Evolutionary conservation across 1,140 invertebrate genomes (phyloP), one percentile per base, ranked within the genome.

Genomic region (Colletes latitarsis): DNA sequence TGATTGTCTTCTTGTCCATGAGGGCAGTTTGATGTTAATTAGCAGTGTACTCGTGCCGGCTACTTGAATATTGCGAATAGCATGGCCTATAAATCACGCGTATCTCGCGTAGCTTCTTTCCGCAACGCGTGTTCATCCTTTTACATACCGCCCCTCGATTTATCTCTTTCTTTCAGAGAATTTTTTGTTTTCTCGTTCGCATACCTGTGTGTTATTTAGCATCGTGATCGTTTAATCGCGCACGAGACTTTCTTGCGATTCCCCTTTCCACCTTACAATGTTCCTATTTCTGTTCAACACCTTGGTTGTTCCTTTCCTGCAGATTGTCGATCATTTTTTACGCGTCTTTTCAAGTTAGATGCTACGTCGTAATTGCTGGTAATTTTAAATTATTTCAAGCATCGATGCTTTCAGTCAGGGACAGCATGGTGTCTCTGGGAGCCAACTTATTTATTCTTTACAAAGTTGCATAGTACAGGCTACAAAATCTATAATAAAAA

Each of bases 211-310:
- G 12, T 17, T 43, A 21, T 77, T 70, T 70, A 77, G 5, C 55
- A 69, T 41, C 55, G 52, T 12, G 66, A 77, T 69, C 75, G 0
- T 70, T 77, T 69, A 77, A 77, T 77, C 55, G 55, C 5, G 8
- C 43, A 6, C 5, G 12, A 4, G 46, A 8, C 6, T 52, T 69
- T 52, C 66, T 69, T 60, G 53, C 39, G 1, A 5, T 17, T 0
- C 15, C 71, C 41, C 3, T 8, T 70, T 41, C 5, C 10, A 4
- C 12, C 6, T 63, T 41, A 10, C 53, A 30, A 15, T 10, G 30
- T 9, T n/a, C 12, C 60, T 39, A 41, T 53, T 43, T 21, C 43
- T 53, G 58, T 9, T 19, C 49, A 14, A 74, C 69, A 64, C 67
- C 52, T 17, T 21, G 6, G 15, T 12, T 55, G 3, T 49, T 6